Conservation (phyloP, 2,888 invertebrate species). For the Operophtera brumata region DNA sequence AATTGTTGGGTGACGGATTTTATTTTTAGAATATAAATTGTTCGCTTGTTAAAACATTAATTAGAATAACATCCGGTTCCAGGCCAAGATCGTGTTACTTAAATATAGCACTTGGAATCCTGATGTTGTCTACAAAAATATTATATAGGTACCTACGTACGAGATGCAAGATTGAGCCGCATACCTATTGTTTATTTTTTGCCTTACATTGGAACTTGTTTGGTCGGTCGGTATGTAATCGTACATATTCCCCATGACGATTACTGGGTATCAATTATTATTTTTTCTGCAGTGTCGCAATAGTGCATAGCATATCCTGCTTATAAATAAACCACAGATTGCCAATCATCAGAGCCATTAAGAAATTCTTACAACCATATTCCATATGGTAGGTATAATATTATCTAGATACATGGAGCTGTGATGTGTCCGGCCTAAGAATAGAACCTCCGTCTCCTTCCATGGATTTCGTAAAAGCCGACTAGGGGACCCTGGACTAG, state of each 20-base stretch:
- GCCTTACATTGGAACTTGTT: not conserved
- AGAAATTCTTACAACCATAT: slow-evolving; percentile 8
- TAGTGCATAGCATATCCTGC: slow-evolving; percentile 7
- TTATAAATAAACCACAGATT: slow-evolving; percentile 7
- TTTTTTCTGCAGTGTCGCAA: slow-evolving; percentile 4
- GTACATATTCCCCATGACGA: not conserved
- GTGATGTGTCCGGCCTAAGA: no score
- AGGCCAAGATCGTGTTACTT: not conserved
- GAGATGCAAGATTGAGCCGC: not conserved
- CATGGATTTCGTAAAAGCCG: no score
- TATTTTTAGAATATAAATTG: slow-evolving; percentile 23
- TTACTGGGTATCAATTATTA: not conserved
- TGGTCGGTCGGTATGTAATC: not conserved
- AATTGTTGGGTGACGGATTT: slow-evolving; percentile 10
- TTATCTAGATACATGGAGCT: no score
- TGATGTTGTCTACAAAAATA: not conserved
- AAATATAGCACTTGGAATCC: not conserved
- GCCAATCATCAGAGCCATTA: slow-evolving; percentile 10
- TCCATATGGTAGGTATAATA: not conserved
- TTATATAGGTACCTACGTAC: not conserved
- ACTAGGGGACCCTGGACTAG: no score
- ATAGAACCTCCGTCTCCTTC: no score
- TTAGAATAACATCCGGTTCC: slow-evolving; percentile 17
- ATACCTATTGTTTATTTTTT: not conserved
- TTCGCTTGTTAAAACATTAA: not conserved